Evolutionary conservation across 1,140 invertebrate genomes (phyloP), one percentile per base, ranked within the genome.

Genomic region (Holcopasites calliopsidis): DNA sequence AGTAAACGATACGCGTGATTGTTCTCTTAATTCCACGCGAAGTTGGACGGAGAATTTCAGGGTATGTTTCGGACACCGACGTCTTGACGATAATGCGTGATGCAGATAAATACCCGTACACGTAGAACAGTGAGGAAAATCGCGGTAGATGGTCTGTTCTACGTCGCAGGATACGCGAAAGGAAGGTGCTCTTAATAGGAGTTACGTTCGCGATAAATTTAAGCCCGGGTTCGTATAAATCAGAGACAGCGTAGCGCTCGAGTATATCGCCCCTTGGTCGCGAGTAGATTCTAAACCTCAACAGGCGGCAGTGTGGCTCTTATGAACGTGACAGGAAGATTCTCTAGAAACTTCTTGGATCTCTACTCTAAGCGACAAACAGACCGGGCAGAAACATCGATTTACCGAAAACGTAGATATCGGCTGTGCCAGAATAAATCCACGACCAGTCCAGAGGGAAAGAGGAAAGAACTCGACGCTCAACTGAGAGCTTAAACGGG

Each of bases 191-290:
- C 61, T 76, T 76, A 60, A 60, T 52, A 68, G 57, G 76, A 78
- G 57, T 78, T 66, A 76, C 42, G 28, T 31, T 31, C 18, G 4
- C 31, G 72, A 78, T 76, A 78, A 78, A 66, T 78, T 78, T 60
- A 60, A 76, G 7, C 26, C 21, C 8, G 28, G n/a, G 54, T 31
- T 61, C 40, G 58, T 74, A 65, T 75, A 78, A 78, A 78, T 78
- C 47, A 55, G 38, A 50, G 40, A 11, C 73, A 28, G 7, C 26
- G 8, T 33, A 70, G 54, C 57, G 33, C 42, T 62, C 26, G 60
- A 31, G 60, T 62, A 64, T 76, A 68, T 76, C 28, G 35, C 13
- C n/a, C 49, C n/a, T 42, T 35, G 68, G 50, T 52, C 58, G 31
- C 31, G 58, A 75, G 40, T 74, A 73, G 58, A 77, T 55, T 62